These are phyloP conservation scores for Myrmophylax atrothorax DNA, from an alignment of 2,113 vertebrate genomes.

Conservation along the genomic window DNA sequence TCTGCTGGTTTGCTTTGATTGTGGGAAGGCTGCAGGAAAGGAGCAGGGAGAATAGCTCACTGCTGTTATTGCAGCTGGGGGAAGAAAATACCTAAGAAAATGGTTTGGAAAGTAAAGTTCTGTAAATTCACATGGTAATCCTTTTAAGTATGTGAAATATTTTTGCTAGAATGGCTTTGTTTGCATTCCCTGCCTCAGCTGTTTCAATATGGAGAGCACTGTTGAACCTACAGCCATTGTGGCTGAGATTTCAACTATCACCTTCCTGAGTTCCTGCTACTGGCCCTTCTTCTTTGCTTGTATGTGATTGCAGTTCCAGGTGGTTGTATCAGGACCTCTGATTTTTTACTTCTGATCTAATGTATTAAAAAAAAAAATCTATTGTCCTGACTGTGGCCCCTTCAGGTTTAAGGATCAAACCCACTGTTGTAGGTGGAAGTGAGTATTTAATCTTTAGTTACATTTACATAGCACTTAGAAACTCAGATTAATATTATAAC, in stretches of 20 bases:
- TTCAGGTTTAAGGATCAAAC: not conserved
- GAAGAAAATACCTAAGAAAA: conserved; percentile 25
- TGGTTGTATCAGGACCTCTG: not conserved
- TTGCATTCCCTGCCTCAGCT: conserved; percentile 19
- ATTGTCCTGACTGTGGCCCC: not conserved
- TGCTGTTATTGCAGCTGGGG: conserved; percentile 66
- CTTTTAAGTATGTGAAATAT: conserved; percentile 53
- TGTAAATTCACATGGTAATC: conserved; percentile 14
- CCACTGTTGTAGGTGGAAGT: not conserved
- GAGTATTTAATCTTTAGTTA: not conserved
- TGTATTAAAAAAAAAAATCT: not conserved
- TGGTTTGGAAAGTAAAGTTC: not conserved
- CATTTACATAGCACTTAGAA: not conserved
- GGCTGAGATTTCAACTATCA: not conserved
- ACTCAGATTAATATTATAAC: not conserved
- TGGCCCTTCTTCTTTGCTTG: not conserved
- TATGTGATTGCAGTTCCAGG: not conserved
- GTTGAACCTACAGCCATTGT: not conserved
- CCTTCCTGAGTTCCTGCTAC: not conserved
- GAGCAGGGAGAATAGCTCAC: not conserved
- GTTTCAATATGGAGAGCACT: not conserved
- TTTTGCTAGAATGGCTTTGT: conserved; percentile 39
- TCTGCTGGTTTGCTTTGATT: conserved; percentile 26
- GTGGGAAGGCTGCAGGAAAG: not conserved
- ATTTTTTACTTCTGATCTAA: not conserved